These are phyloP conservation scores for Lissocephala sabroskyi DNA, from an alignment of 2,888 invertebrate genomes.

Conservation along the genomic window DNA sequence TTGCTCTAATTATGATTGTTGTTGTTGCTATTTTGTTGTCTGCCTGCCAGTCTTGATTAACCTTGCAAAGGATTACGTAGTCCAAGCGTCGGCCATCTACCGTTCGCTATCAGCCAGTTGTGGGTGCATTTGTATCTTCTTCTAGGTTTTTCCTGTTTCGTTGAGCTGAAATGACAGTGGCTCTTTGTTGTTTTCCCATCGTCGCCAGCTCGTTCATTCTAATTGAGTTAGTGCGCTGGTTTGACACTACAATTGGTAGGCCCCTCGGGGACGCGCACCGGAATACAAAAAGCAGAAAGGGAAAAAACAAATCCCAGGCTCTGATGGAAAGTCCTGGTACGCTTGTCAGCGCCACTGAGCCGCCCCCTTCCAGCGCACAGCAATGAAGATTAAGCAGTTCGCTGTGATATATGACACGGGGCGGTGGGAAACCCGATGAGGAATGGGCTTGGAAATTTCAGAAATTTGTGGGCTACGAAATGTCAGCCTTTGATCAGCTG, in stretches of 20 bases:
- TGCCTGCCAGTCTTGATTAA: constrained; percentile 17
- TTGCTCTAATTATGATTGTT: constrained; percentile 20
- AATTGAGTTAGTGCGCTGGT: constrained; percentile 41
- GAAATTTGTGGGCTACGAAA: too few relatives aligned
- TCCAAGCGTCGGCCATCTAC: too few relatives aligned
- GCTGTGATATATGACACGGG: constrained; percentile 4
- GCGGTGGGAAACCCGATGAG: too few relatives aligned
- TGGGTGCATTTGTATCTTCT: neutral
- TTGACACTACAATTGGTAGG: constrained; percentile 19
- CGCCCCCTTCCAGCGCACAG: too few relatives aligned
- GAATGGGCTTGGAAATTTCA: too few relatives aligned
- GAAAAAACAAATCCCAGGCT: too few relatives aligned
- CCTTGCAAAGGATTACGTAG: constrained; percentile 23
- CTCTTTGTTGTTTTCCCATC: constrained; percentile 6
- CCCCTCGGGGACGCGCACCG: neutral
- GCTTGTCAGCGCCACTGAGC: too few relatives aligned
- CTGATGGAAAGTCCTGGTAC: too few relatives aligned
- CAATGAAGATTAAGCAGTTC: constrained; percentile 48
- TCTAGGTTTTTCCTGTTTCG: too few relatives aligned
- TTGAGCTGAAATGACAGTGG: constrained; percentile 7
- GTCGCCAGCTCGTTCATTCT: constrained; percentile 37
- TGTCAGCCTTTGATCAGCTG: too few relatives aligned
- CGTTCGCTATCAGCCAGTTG: too few relatives aligned
- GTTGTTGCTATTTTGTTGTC: constrained; percentile 5
- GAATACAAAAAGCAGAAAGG: neutral